A percentile compares a stretch with the other conserved stretches of the same genome.
Conservation (phyloP, 2,888 invertebrate genomes). For the Conops quadrifasciatus region DNA sequence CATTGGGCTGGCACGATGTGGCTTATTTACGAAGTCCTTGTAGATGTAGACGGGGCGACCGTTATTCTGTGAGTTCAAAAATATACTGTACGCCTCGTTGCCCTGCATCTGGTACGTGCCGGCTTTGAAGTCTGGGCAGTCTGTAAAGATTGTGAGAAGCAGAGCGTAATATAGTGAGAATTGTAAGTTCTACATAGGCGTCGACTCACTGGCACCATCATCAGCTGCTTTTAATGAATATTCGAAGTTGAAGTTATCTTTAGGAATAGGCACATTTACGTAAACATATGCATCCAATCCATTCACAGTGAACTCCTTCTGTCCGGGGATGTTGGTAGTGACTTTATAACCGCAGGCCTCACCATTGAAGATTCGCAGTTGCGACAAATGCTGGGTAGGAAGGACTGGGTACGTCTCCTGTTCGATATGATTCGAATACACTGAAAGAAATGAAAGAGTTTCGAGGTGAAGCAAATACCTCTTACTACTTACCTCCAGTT, state of each 20-base stretch:
- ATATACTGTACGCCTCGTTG: constrained; percentile 52
- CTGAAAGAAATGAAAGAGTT: too few species aligned
- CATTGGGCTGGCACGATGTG: constrained; percentile 55
- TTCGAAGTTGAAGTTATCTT: constrained; percentile 42
- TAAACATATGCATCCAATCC: constrained; percentile 50
- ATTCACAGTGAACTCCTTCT: constrained; percentile 45
- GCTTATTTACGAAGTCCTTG: constrained; percentile 55
- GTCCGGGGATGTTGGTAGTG: constrained; percentile 47
- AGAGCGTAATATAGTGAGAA: background rate
- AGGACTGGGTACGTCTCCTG: constrained; percentile 73
- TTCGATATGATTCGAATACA: background rate
- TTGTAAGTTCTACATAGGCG: background rate
- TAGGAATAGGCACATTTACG: constrained; percentile 47
- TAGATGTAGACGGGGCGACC: constrained; percentile 41
- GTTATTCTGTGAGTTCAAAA: constrained; percentile 47
- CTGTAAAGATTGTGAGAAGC: constrained; percentile 14
- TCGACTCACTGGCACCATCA: constrained; percentile 5
- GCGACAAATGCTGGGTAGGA: constrained; percentile 70
- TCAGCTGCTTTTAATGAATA: constrained; percentile 44
- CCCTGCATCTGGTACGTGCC: constrained; percentile 38
- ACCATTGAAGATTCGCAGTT: constrained; percentile 78
- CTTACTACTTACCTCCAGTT: constrained; percentile 75
- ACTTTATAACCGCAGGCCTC: constrained; percentile 65
- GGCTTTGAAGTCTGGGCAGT: constrained; percentile 37
- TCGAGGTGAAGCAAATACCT: background rate